Conservation (phyloP, 2,797 vertebrate species). For the Alcedo atthis region DNA sequence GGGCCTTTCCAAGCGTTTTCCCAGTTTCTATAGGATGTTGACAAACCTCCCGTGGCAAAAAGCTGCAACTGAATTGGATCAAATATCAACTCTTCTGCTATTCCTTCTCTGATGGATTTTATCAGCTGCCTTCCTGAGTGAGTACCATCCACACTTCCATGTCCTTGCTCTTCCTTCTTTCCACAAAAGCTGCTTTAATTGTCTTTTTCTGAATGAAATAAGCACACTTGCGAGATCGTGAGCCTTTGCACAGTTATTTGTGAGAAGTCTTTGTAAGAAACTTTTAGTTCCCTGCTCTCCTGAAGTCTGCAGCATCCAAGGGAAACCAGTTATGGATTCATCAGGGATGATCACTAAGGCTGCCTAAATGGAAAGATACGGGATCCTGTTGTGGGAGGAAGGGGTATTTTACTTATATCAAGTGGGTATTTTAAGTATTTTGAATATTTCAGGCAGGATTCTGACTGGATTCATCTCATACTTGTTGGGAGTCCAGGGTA, state of each 20-base stretch:
- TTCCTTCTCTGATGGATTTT: slow-evolving; percentile 28
- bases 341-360: background rate
- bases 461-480: background rate
- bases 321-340: background rate
- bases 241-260: background rate
- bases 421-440: background rate
- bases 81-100: background rate
- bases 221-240: accelerated
- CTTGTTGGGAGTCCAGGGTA: background rate
- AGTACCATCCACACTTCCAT: background rate
- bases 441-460: background rate
- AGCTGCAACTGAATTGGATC: background rate
- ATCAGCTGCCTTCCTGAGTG: slow-evolving; percentile 42
- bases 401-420: background rate
- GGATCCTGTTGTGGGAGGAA: background rate
- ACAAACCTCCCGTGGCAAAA: background rate
- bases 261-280: background rate
- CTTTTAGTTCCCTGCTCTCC: background rate
- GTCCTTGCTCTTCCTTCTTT: background rate
- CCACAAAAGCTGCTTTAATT: background rate
- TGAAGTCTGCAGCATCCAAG: accelerated
- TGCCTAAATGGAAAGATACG: background rate
- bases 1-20: background rate
- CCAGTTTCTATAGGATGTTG: slow-evolving; percentile 25
- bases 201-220: background rate